A percentile compares a stretch with the other conserved stretches of the same genome.
These are phyloP conservation scores for Glandiceps talaboti DNA, from an alignment of 53 echinoderm and acorn worm genomes.

Conservation along the genomic window DNA sequence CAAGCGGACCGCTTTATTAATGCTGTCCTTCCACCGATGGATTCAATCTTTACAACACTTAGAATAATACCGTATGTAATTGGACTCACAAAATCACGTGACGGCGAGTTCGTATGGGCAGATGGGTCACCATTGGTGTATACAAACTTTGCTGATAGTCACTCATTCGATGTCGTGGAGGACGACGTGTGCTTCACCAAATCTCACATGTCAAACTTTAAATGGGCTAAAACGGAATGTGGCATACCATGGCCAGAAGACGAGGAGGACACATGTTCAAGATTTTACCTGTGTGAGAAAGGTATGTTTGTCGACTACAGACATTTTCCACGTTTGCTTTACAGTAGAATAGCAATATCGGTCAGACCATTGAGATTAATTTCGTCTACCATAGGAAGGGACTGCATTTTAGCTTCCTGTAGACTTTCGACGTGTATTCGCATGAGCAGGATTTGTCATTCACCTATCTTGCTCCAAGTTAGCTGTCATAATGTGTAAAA, in stretches of 20 bases:
- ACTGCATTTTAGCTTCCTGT: too few relatives aligned
- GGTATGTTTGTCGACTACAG: neutral
- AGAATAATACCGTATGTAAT: neutral
- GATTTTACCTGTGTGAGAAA: neutral
- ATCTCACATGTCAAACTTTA: neutral
- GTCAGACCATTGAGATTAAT: too few relatives aligned
- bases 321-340: too few relatives aligned
- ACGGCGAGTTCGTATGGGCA: neutral
- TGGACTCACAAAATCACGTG: neutral
- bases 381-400: too few relatives aligned
- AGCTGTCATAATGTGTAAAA: too few relatives aligned
- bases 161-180: neutral
- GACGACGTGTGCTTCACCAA: neutral
- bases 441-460: too few relatives aligned
- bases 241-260: neutral
- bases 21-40: neutral
- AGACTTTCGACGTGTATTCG: too few relatives aligned
- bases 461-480: too few relatives aligned
- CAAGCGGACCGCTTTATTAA: neutral
- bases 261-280: neutral
- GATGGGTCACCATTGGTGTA: neutral
- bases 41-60: neutral
- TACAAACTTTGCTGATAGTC: neutral
- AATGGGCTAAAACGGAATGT: neutral
- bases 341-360: too few relatives aligned